Evolutionary conservation across 2,888 invertebrate species (phyloP).

Genomic region (Smittia sp.): DNA sequence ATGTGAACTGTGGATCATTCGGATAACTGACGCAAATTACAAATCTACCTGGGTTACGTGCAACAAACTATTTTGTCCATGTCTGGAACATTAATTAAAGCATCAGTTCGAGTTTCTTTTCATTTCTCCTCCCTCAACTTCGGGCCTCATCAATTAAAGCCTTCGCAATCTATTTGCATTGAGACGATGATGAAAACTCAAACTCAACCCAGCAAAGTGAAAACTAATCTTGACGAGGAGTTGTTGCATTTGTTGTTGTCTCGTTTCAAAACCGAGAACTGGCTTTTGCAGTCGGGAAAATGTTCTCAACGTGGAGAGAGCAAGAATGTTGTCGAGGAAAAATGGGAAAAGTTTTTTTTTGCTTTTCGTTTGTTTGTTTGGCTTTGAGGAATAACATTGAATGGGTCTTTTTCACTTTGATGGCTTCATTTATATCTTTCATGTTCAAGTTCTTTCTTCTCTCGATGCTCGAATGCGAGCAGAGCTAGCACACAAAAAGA

Average conservation of each 20-base stretch:
- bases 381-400: constrained; percentile 21
- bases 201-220: background rate
- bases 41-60: too few relatives aligned
- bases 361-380: constrained; percentile 18
- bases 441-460: background rate
- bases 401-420: constrained; percentile 31
- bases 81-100: too few relatives aligned
- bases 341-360: background rate
- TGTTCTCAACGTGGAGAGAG: background rate
- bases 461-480: background rate
- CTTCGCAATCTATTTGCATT: background rate
- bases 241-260: background rate
- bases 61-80: too few relatives aligned
- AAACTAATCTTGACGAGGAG: background rate
- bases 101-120: too few relatives aligned
- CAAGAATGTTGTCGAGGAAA: background rate
- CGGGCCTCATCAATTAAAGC: background rate
- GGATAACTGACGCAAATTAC: too few relatives aligned
- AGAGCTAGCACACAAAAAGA: background rate
- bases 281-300: too few relatives aligned
- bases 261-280: too few relatives aligned
- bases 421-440: constrained; percentile 37
- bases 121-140: too few relatives aligned
- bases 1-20: too few relatives aligned
- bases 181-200: background rate